Evolutionary conservation across 2,113 vertebrate genomes (phyloP), one percentile per base, ranked within the genome.

Genomic region (Morone chrysops): DNA sequence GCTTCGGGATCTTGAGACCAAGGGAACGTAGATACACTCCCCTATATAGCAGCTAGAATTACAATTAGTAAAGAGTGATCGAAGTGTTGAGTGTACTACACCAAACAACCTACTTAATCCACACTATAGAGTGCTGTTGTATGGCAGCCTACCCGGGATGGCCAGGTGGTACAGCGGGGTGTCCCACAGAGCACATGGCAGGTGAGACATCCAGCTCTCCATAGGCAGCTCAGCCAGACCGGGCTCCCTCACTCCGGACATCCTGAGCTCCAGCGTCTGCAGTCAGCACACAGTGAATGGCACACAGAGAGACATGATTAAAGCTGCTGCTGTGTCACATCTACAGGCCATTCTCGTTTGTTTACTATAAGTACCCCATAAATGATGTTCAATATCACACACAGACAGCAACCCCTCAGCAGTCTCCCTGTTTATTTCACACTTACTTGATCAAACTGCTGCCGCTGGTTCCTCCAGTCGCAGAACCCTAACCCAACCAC

Each of bases 151-250:
- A 98, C 97, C 97, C 75, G 97, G 97, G 89, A 98, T 96, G 82
- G 97, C 95, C 82, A 99, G 89, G 65, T 96, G 95, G 88, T 93
- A 94, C 16, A 99, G 93, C 0, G 97, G 96, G 47, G 92, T 75
- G 78, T 97, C 96, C 97, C 96, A 96, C 69, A 99, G 95, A 20
- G 48, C 85, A 36, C 93, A 90, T 2, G 96, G 95, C 81, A 98
- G 94, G 25, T 11, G 87, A 38, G 95, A 92, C 97, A 99, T 99
- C 97, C 97, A 99, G 87, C 82, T 90, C 56, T 95, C 94, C 91
- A 94, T 92, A 20, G 94, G 91, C 72, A 95, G 86, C 57, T 90
- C 87, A 53, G 61, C 81, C 45, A 94, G 90, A 13, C 90, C 88
- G 75, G 57, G 70, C 41, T 85, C 73, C 4, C 77, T 70, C 74